Base-by-base conservation (phyloP, 2,797 vertebrate species). In the Sarcoramphus papa region DNA sequence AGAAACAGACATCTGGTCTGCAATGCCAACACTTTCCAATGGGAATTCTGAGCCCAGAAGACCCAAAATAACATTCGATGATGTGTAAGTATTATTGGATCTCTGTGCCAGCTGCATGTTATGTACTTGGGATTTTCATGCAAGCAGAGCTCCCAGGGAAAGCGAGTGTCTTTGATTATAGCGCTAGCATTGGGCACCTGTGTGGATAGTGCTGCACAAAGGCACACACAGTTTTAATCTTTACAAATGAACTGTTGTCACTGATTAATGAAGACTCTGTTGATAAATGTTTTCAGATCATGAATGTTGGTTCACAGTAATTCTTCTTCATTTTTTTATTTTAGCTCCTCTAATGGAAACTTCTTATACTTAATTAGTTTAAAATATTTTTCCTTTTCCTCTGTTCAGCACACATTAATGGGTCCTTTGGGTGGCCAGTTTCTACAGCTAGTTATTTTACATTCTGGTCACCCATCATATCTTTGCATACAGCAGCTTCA, bases 21-120 rank as follows among this genome's bases (percentile, higher is more conserved):
- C 99, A 90, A 94, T 98, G 40, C 97, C 98, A 64, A 92, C 93
- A 0, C 96, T 98, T 90, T 97, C 98, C 84, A 98, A 98, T 80
- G 99, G 99, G 80, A 98, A 98, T 40, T 85, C 98, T 56, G 99
- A 99, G 93, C 97, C 98, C 83, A 98, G 98, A 87, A 99, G 99
- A 97, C 99, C 99, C 40, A 99, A 98, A 95, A 98, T 99, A 96
- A 98, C 98, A 12, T 99, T 99, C 88, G 99, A 98, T 96, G 99
- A 99, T 98, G 98, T 98, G 99, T 99, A 98, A 73, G 99, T 99
- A 93, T 75, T 93, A 50, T 9, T 85, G 69, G 59, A 60, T 84
- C 45, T 69, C 72, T 67, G 21, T 85, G 37, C 60, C 60, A 45
- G 40, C 59, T 81, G 28, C 20, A 6, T 19, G 25, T 47, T 87